phyloP scores from a whole-genome alignment of 2,888 invertebrate species.

The Polylopha cassiicola region DNA sequence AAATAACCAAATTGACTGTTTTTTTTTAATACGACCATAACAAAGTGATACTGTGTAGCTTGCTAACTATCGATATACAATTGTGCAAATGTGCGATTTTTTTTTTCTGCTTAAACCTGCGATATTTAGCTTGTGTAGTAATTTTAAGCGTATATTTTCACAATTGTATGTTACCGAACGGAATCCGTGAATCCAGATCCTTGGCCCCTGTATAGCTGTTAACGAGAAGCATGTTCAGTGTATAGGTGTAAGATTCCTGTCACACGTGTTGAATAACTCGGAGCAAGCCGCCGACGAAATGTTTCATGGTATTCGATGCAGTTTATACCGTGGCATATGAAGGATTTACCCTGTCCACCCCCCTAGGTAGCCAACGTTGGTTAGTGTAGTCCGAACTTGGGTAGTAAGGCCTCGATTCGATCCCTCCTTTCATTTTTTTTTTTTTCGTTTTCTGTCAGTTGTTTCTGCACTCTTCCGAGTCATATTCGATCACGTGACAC shows the following conservation, averaged over 20 bases:
- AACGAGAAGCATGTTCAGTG: constrained; percentile 61
- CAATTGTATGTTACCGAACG: constrained; percentile 42
- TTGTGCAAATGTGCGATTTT: constrained; percentile 50
- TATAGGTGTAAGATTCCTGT: constrained; percentile 49
- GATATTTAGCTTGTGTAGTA: constrained; percentile 1
- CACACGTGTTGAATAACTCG: constrained; percentile 38
- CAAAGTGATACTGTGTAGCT: constrained; percentile 56
- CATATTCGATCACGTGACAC: constrained; percentile 70
- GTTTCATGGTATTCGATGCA: constrained; percentile 53
- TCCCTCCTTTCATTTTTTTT: constrained; percentile 41
- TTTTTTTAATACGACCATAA: constrained; percentile 35
- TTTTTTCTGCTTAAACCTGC: constrained; percentile 7
- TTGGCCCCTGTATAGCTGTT: constrained; percentile 59
- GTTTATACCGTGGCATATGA: constrained; percentile 27
- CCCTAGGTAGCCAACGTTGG: constrained; percentile 58
- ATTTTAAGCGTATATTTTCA: constrained; percentile 43
- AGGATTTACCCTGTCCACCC: constrained; percentile 44
- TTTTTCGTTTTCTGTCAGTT: constrained; percentile 40
- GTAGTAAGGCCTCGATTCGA: constrained; percentile 55
- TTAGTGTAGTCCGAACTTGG: constrained; percentile 53
- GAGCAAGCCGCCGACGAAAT: constrained; percentile 61
- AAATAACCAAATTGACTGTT: constrained; percentile 38
- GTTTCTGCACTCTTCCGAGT: constrained; percentile 59
- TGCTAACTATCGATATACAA: constrained; percentile 52
- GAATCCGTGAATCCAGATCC: constrained; percentile 44